phyloP scores from a whole-genome alignment of 2,113 vertebrate species.

The Leptocoma aspasia region DNA sequence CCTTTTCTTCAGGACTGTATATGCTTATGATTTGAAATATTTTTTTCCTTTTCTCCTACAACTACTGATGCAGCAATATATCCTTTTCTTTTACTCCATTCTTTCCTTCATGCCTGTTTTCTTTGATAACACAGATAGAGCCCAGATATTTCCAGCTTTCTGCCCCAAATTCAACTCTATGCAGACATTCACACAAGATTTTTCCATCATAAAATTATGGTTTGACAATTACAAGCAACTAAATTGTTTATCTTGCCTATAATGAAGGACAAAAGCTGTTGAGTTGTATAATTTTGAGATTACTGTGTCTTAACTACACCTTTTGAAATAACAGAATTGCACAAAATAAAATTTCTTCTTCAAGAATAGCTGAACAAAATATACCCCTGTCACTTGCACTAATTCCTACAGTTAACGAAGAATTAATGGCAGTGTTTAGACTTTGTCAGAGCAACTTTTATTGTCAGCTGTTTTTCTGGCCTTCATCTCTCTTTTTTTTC shows the following conservation, averaged over 20 bases:
- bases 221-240: background rate
- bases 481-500: background rate
- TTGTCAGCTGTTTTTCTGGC: background rate
- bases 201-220: background rate
- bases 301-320: background rate
- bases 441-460: background rate
- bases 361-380: background rate
- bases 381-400: background rate
- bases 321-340: background rate
- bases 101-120: background rate
- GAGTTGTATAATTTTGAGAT: background rate
- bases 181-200: background rate
- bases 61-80: background rate
- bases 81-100: background rate
- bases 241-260: background rate
- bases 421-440: background rate
- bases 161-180: background rate
- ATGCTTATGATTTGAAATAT: background rate
- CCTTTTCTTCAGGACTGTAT: background rate
- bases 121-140: background rate
- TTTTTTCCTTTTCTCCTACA: background rate
- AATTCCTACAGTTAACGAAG: background rate
- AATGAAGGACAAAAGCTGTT: background rate
- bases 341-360: background rate
- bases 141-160: background rate